These are phyloP conservation scores for Brachyptera putata DNA, from an alignment of 2,888 invertebrate genomes.

Conservation along the genomic window DNA sequence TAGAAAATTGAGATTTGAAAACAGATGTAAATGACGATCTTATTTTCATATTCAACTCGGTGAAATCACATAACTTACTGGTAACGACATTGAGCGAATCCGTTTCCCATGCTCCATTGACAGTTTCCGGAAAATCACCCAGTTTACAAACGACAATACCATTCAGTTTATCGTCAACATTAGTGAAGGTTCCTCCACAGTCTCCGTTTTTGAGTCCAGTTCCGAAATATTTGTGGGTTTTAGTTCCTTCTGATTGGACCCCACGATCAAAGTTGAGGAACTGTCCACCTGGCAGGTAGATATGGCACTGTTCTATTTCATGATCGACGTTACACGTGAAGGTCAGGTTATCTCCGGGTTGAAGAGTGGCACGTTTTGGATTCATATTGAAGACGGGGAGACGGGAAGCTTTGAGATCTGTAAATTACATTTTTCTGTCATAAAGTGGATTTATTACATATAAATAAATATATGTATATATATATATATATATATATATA, in stretches of 20 bases:
- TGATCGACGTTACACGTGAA: slow-evolving; percentile 5
- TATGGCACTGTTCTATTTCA: slow-evolving; percentile 6
- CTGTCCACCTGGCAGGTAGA: slow-evolving; percentile 6
- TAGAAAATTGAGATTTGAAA: too few species aligned
- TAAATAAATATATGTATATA: too few species aligned
- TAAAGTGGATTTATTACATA: too few species aligned
- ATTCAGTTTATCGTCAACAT: neutral
- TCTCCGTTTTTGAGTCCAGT: neutral
- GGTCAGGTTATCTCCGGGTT: neutral
- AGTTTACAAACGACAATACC: slow-evolving; percentile 7
- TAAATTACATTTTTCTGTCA: too few species aligned
- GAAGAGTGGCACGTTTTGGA: neutral
- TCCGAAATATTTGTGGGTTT: neutral
- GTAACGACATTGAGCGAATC: neutral
- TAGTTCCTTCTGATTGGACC: neutral
- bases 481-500: too few species aligned
- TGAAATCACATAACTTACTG: too few species aligned
- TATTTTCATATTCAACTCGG: too few species aligned
- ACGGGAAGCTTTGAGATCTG: too few species aligned
- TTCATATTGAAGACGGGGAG: slow-evolving; percentile 4
- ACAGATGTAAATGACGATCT: too few species aligned
- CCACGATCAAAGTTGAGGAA: slow-evolving; percentile 15
- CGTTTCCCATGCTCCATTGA: slow-evolving; percentile 10
- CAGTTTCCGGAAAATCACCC: neutral
- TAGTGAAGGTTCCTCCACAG: slow-evolving; percentile 12